Base-by-base conservation (phyloP, 2,113 vertebrate genomes). In the Orycteropus afer region DNA sequence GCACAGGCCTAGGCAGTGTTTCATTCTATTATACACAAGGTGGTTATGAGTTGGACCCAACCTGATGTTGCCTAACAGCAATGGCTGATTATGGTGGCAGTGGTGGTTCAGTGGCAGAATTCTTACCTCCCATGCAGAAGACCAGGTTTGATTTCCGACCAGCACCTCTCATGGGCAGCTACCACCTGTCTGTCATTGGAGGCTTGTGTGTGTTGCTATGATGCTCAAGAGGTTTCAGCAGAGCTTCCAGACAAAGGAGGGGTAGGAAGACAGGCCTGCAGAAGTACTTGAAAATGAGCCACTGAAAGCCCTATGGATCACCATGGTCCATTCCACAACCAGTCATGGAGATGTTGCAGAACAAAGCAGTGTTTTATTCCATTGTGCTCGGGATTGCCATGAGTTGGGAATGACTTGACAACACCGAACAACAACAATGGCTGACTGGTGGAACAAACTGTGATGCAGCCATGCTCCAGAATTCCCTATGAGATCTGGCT, bases 401-500 rank as follows among this genome's bases (percentile, higher is more conserved):
- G 69, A 71, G 69, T 23, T 17, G 3, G 61, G 69, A 37, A 20
- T 40, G 18, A 20, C n/a, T 40, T n/a, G n/a, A 20, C 8, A n/a
- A 42, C 37, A 71, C 20, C 69, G 40, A 10, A 71, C 69, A 37
- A 40, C 37, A 20, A 22, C n/a, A 51, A 15, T 3, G 73, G 73
- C 29, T 77, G 22, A 9, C 55, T 17, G 32, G 15, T 40, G 37
- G 89, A 49, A 51, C n/a, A 47, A 42, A 15, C 25, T 53, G 12
- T 0, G 0, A 3, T 61, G 10, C 22, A 61, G 81, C n/a, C 63
- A 34, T 0, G 0, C 12, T 29, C 27, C 53, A 55, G 23, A 45
- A 12, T 45, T 77, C 10, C 47, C 29, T 1, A 12, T 42, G 78
- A 61, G 37, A 63, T 42, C 55, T 57, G 71, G 63, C 32, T 18